Evolutionary conservation across 2,888 invertebrate genomes (phyloP).

Genomic region (Callosobruchus maculatus): DNA sequence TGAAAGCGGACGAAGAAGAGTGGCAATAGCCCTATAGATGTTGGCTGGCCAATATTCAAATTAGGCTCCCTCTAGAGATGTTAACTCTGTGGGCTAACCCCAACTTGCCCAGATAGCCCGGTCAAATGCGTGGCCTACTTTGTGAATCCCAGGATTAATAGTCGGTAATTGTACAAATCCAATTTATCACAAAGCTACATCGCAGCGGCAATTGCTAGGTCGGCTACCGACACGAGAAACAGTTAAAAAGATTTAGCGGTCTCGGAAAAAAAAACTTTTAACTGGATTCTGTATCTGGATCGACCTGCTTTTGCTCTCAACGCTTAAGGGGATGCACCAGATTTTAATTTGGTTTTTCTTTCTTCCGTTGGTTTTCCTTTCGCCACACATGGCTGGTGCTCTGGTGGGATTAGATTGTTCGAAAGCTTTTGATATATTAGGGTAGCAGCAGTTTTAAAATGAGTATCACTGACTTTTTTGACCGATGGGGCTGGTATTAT

Average conservation of each 20-base stretch:
- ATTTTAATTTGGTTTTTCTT: neutral
- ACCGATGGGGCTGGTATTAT: no score
- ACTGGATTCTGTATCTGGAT: neutral
- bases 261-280: neutral
- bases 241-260: neutral
- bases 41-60: no score
- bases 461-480: no score
- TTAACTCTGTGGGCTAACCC: no score
- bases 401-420: no score
- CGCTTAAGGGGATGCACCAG: neutral
- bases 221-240: neutral
- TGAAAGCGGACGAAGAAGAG: no score
- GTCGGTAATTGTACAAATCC: neutral
- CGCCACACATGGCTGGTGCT: no score
- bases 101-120: neutral
- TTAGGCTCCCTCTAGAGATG: no score
- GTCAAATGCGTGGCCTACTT: neutral
- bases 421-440: no score
- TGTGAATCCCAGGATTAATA: neutral
- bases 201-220: neutral
- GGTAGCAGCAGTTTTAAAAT: no score
- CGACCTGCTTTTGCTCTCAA: neutral
- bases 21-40: no score
- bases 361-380: neutral
- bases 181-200: neutral